phyloP scores from a whole-genome alignment of 2,113 vertebrate species.

The Actenoides hombroni region DNA sequence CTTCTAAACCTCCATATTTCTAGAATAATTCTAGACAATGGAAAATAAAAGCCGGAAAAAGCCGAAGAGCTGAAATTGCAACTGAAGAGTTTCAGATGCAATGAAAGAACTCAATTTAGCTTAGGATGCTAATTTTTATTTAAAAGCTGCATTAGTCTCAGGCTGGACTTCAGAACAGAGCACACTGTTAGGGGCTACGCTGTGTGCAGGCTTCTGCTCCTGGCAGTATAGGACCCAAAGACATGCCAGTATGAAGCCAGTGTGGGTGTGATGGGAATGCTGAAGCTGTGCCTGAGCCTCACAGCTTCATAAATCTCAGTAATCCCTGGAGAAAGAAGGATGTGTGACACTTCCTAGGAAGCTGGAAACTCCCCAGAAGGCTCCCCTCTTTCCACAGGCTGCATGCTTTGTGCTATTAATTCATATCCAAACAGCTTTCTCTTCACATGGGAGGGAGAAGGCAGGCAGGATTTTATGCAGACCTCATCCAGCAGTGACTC shows the following conservation, averaged over 20 bases:
- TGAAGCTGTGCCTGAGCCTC: neutral
- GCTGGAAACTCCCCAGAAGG: neutral
- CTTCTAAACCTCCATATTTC: neutral
- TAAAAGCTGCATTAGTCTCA: neutral
- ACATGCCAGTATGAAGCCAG: neutral
- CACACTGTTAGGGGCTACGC: neutral
- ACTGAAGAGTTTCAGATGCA: neutral
- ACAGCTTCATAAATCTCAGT: neutral
- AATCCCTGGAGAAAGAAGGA: neutral
- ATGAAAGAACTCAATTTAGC: neutral
- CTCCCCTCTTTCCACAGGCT: neutral
- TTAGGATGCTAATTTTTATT: neutral
- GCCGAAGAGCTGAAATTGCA: neutral
- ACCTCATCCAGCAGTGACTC: neutral
- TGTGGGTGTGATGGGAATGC: neutral
- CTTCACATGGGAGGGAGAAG: neutral
- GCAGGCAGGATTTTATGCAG: neutral
- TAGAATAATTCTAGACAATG: neutral
- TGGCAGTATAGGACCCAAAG: neutral
- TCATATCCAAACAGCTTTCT: neutral
- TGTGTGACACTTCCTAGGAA: neutral
- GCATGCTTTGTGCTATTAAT: neutral
- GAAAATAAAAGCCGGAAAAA: conserved; percentile 15
- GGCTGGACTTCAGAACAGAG: neutral
- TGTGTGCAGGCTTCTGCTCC: neutral